These are phyloP conservation scores for Triplophysa siluroides DNA, from an alignment of 2,113 vertebrate genomes.

Conservation along the genomic window DNA sequence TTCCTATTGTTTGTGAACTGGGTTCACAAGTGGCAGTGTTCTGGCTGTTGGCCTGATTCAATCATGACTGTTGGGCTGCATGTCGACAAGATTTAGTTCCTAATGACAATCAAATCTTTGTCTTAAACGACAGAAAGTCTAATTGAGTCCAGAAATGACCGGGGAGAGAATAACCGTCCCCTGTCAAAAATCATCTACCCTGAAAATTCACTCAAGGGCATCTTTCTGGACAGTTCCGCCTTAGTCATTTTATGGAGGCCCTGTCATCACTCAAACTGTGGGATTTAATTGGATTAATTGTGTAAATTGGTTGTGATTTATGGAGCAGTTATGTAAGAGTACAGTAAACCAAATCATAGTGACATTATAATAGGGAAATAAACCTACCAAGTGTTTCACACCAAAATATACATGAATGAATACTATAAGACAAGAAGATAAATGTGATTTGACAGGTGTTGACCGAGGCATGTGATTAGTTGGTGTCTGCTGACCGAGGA, in stretches of 20 bases:
- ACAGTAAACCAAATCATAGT: neutral
- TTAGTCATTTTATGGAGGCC: neutral
- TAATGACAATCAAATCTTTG: conserved; percentile 23
- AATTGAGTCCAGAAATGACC: conserved; percentile 11
- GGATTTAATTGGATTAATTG: conserved; percentile 38
- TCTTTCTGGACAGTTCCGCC: conserved; percentile 26
- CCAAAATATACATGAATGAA: neutral
- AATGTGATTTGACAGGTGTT: neutral
- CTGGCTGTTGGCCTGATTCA: conserved; percentile 22
- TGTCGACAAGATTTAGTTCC: conserved; percentile 6
- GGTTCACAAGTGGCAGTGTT: neutral
- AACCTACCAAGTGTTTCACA: neutral
- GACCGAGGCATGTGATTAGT: conserved; percentile 1
- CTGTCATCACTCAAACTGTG: conserved; percentile 36
- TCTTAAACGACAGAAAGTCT: conserved; percentile 19
- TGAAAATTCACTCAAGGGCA: conserved; percentile 23
- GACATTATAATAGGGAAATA: neutral
- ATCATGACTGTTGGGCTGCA: neutral
- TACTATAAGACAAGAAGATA: neutral
- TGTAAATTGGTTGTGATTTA: neutral
- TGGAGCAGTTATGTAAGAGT: neutral
- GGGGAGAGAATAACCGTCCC: conserved; percentile 14
- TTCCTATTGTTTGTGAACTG: too few relatives aligned
- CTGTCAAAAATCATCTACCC: conserved; percentile 33
- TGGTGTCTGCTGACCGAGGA: neutral